A percentile compares a stretch with the other conserved stretches of the same genome.
phyloP scores from a whole-genome alignment of 2,113 vertebrate species.

The Lanius ludovicianus region DNA sequence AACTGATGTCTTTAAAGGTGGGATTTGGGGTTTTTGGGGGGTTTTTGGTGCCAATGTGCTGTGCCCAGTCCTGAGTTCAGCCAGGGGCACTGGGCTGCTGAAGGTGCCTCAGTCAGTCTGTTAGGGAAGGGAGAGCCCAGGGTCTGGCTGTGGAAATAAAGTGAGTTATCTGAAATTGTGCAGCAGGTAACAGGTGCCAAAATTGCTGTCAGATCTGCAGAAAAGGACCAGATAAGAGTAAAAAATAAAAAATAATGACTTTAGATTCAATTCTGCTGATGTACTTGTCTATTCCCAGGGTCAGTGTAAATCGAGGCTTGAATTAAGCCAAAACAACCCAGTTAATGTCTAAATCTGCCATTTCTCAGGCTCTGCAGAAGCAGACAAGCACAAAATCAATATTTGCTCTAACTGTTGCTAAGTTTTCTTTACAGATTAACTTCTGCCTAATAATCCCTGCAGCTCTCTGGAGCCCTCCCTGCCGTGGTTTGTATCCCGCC shows the following conservation, averaged over 20 bases:
- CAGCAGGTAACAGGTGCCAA: background rate
- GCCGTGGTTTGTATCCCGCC: rapidly evolving
- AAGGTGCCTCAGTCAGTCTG: rapidly evolving
- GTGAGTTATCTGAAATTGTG: background rate
- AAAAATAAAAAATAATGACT: background rate
- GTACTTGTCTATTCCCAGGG: background rate
- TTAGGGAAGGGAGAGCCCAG: background rate
- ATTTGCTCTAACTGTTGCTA: background rate
- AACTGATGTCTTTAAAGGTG: background rate
- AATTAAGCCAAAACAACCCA: slow-evolving; percentile 9
- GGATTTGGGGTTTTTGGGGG: rapidly evolving
- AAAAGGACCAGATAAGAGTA: background rate
- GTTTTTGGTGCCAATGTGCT: background rate
- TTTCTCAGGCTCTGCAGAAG: background rate
- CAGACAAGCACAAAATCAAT: slow-evolving; percentile 19
- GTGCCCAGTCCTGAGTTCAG: background rate
- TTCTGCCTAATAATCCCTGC: background rate
- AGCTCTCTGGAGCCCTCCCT: background rate
- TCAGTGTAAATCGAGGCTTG: background rate
- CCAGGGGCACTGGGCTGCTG: background rate
- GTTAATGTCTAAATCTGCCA: background rate
- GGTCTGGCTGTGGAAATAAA: background rate
- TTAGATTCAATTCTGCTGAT: background rate
- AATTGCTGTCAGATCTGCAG: background rate
- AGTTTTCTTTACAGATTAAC: slow-evolving; percentile 24